These are phyloP conservation scores for Xyrichtys novacula DNA, from an alignment of 2,797 vertebrate genomes.

Conservation along the genomic window DNA sequence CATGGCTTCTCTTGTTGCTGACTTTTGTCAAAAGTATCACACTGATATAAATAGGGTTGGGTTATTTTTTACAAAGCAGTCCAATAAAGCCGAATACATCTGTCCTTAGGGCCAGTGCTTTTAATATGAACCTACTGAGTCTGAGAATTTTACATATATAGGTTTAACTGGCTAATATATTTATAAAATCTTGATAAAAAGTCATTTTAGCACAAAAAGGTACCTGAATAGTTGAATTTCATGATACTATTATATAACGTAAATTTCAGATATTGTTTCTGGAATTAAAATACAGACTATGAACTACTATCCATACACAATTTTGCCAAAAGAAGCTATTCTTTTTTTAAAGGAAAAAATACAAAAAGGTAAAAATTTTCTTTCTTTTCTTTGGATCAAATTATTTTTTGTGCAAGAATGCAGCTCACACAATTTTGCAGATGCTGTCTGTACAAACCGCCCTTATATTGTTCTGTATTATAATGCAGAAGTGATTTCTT, in stretches of 20 bases:
- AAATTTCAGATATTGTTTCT: conserved; percentile 67
- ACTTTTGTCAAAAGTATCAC: not conserved
- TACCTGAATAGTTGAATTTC: conserved; percentile 73
- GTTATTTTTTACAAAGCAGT: conserved; percentile 17
- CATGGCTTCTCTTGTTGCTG: not conserved
- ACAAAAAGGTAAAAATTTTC: conserved; percentile 76
- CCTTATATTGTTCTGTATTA: conserved; percentile 34
- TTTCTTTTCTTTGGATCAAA: conserved; percentile 79
- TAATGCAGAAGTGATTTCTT: conserved; percentile 50
- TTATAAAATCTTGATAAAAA: conserved; percentile 39
- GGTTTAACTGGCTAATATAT: conserved; percentile 5
- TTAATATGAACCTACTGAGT: not conserved
- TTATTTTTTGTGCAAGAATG: conserved; percentile 65
- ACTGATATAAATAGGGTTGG: not conserved
- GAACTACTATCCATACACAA: conserved; percentile 70
- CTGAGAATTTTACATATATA: conserved; percentile 22
- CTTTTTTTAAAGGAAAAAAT: conserved; percentile 65
- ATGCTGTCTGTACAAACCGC: conserved; percentile 58
- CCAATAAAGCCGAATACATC: not conserved
- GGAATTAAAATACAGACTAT: conserved; percentile 76
- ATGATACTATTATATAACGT: conserved; percentile 53
- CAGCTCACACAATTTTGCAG: conserved; percentile 57
- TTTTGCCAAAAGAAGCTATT: conserved; percentile 59
- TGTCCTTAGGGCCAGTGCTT: not conserved
- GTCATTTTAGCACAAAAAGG: conserved; percentile 52